Percentiles rank a stretch among this genome's conserved stretches.
These are phyloP conservation scores for Nematostella vectensis DNA, from an alignment of 92 coral and sea anemone genomes.

Conservation along the genomic window DNA sequence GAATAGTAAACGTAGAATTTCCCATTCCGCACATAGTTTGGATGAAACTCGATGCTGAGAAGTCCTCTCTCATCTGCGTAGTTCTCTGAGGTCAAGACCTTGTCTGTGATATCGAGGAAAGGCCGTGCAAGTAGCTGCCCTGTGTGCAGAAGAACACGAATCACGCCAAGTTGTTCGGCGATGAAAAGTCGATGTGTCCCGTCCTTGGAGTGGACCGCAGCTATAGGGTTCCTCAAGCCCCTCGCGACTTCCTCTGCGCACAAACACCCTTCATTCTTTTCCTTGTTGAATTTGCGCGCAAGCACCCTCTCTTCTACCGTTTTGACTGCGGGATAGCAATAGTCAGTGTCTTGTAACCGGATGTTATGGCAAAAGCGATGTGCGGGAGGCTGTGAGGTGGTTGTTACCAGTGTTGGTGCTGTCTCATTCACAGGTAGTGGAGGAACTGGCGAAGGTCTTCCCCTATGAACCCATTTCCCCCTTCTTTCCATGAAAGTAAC, in stretches of 20 bases:
- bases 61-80: conserved; percentile 86
- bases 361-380: conserved; percentile 42
- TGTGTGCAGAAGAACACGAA: conserved; percentile 49
- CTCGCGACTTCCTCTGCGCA: conserved; percentile 68
- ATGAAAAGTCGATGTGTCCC: conserved; percentile 68
- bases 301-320: conserved; percentile 36
- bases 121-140: conserved; percentile 37
- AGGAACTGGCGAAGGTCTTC: conserved; percentile 7
- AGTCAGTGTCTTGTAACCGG: conserved; percentile 42
- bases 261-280: conserved; percentile 41
- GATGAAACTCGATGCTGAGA: conserved; percentile 77
- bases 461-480: conserved; percentile 42
- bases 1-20: conserved; percentile 80
- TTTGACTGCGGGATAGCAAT: conserved; percentile 73
- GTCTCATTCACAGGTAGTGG: neutral
- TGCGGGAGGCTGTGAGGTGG: conserved; percentile 2
- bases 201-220: conserved; percentile 76
- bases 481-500: conserved; percentile 25
- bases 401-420: neutral
- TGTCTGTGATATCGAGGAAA: conserved; percentile 58
- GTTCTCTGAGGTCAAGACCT: conserved; percentile 43
- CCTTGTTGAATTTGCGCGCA: conserved; percentile 30
- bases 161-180: conserved; percentile 72
- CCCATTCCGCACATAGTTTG: conserved; percentile 51
- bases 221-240: conserved; percentile 68